A percentile compares a stretch with the other conserved stretches of the same genome.
Evolutionary conservation across 1,140 invertebrate species (phyloP).

Genomic region (Drosophila bocqueti): DNA sequence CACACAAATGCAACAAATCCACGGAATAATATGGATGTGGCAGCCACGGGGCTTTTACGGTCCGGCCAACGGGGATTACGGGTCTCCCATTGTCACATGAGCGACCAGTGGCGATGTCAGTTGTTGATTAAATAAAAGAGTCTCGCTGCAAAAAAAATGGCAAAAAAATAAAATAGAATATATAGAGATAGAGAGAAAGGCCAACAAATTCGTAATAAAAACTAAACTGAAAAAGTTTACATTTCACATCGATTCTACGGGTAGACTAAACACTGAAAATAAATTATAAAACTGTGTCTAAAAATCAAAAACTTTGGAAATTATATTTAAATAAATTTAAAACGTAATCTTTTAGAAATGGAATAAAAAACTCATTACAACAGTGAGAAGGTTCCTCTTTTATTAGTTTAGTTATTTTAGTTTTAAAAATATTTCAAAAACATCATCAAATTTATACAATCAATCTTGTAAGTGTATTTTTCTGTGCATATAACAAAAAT

Average conservation of each 20-base stretch:
- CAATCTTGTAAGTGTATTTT: background rate
- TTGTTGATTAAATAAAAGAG: constrained; percentile 80
- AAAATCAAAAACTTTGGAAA: background rate
- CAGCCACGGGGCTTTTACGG: constrained; percentile 68
- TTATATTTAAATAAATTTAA: background rate
- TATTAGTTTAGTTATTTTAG: no score
- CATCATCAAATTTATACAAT: background rate
- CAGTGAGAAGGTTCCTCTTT: background rate
- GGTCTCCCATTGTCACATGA: constrained; percentile 58
- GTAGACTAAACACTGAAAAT: constrained; percentile 6
- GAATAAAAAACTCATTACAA: no score
- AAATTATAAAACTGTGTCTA: background rate
- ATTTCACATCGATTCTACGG: constrained; percentile 73
- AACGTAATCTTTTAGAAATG: background rate
- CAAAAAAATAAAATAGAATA: constrained; percentile 17
- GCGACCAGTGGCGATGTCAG: constrained; percentile 66
- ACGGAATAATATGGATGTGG: constrained; percentile 75
- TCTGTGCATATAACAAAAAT: constrained; percentile 4
- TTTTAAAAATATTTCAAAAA: background rate
- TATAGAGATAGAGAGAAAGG: constrained; percentile 21
- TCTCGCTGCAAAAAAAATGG: constrained; percentile 1
- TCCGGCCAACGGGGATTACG: constrained; percentile 72
- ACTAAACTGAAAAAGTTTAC: constrained; percentile 66
- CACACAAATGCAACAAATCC: constrained; percentile 78
- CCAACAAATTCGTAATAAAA: constrained; percentile 51